Percentiles rank a stretch among this genome's conserved stretches.
These are phyloP conservation scores for Eleginops maclovinus DNA, from an alignment of 2,113 vertebrate species.

Conservation along the genomic window DNA sequence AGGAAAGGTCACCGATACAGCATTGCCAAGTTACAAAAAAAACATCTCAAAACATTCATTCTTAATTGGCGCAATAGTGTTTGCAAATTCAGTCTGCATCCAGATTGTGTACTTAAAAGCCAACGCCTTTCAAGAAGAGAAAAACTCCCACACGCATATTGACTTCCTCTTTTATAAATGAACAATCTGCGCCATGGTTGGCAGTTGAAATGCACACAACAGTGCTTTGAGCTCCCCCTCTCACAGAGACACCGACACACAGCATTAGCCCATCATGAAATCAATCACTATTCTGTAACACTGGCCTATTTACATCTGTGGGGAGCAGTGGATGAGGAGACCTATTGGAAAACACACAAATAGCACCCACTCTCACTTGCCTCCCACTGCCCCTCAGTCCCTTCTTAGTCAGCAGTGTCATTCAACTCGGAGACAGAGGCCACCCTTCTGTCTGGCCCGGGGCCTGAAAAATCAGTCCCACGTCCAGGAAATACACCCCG, in stretches of 20 bases:
- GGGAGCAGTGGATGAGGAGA: slow-evolving; percentile 60
- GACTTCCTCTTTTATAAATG: slow-evolving; percentile 52
- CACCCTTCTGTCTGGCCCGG: slow-evolving; percentile 82
- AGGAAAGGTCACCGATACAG: background rate
- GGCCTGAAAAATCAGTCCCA: slow-evolving; percentile 82
- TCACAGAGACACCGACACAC: slow-evolving; percentile 40
- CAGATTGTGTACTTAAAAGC: background rate
- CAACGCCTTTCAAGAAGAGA: background rate
- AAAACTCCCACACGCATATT: background rate
- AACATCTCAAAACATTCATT: background rate
- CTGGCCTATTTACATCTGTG: slow-evolving; percentile 70
- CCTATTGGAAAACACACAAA: slow-evolving; percentile 69
- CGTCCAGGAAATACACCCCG: slow-evolving; percentile 83
- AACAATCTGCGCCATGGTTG: slow-evolving; percentile 37
- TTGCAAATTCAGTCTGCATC: background rate
- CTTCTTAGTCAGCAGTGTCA: slow-evolving; percentile 77
- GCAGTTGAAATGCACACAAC: slow-evolving; percentile 48
- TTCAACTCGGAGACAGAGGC: slow-evolving; percentile 82
- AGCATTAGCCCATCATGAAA: slow-evolving; percentile 42
- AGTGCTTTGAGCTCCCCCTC: slow-evolving; percentile 45
- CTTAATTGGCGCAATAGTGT: background rate
- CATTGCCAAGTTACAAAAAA: background rate
- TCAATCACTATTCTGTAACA: slow-evolving; percentile 54
- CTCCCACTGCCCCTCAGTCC: slow-evolving; percentile 61
- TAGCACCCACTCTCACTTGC: slow-evolving; percentile 63